Evolutionary conservation across 2,797 vertebrate species (phyloP).

Genomic region (Triplophysa bombifrons): DNA sequence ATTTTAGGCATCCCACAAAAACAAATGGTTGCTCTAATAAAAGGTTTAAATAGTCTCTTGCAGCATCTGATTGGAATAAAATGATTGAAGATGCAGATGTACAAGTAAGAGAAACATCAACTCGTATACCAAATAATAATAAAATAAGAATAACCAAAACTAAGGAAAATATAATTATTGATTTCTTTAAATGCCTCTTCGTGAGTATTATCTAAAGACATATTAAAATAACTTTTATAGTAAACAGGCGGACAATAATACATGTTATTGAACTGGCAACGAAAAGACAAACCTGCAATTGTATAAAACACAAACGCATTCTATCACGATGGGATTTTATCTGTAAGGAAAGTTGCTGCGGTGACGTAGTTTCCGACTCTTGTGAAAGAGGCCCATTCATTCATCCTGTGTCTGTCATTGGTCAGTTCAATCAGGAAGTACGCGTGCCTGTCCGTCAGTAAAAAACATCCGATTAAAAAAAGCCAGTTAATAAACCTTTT

Average conservation of each 20-base stretch:
- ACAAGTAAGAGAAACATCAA: not conserved
- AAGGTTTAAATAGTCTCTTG: conserved; percentile 1
- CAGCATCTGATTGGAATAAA: not conserved
- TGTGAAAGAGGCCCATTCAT: too few relatives aligned
- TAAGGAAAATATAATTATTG: too few relatives aligned
- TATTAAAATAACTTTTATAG: too few relatives aligned
- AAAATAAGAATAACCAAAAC: not conserved
- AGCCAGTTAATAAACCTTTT: not conserved
- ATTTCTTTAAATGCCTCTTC: too few relatives aligned
- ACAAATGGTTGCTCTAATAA: not conserved
- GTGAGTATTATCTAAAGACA: too few relatives aligned
- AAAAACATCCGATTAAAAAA: conserved; percentile 21
- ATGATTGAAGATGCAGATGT: too few relatives aligned
- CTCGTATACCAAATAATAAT: not conserved
- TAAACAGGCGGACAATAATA: too few relatives aligned
- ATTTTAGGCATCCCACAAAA: not conserved
- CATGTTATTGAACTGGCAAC: too few relatives aligned
- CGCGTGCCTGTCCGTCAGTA: not conserved
- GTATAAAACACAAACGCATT: too few relatives aligned
- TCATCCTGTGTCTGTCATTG: not conserved
- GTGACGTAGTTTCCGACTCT: too few relatives aligned
- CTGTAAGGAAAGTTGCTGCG: too few relatives aligned
- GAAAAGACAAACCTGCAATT: not conserved
- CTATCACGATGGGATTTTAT: too few relatives aligned
- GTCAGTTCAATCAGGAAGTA: conserved; percentile 8